Conservation (phyloP, 2,888 invertebrate species). For the Microctonus aethiopoides region DNA sequence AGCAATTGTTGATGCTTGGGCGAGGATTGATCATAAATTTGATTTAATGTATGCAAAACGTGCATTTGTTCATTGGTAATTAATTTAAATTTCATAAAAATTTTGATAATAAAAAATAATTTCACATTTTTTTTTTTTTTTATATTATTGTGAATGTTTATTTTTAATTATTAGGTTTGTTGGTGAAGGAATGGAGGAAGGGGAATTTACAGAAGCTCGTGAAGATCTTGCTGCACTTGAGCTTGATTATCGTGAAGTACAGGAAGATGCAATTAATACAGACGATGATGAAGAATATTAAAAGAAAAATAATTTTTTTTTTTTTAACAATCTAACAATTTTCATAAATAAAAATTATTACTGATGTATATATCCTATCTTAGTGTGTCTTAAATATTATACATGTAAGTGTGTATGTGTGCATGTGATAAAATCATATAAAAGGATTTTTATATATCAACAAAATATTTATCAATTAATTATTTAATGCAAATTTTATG, state of each 20-base stretch:
- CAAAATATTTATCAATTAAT: no score
- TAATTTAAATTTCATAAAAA: neutral
- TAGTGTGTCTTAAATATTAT: neutral
- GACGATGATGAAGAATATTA: slow-evolving; percentile 55
- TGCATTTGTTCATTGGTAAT: slow-evolving; percentile 57
- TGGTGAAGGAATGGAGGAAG: slow-evolving; percentile 58
- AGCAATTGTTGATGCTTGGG: slow-evolving; percentile 58
- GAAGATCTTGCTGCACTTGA: slow-evolving; percentile 58
- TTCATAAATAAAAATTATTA: neutral
- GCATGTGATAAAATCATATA: neutral
- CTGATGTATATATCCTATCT: neutral
- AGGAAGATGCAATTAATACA: slow-evolving; percentile 53
- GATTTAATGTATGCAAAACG: slow-evolving; percentile 57
- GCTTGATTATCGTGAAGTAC: slow-evolving; percentile 58
- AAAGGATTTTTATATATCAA: neutral
- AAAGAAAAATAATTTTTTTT: slow-evolving; percentile 6
- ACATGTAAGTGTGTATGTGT: neutral
- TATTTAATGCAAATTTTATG: no score
- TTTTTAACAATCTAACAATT: neutral
- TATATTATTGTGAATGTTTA: no score
- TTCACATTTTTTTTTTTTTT: no score
- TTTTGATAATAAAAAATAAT: no score
- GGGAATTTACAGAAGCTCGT: slow-evolving; percentile 56
- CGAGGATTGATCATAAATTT: slow-evolving; percentile 56
- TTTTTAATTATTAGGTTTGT: slow-evolving; percentile 52